Evolutionary conservation across 1,140 invertebrate species (phyloP), one percentile per base, ranked within the genome.

Genomic region (Elymnias hypermnestra): DNA sequence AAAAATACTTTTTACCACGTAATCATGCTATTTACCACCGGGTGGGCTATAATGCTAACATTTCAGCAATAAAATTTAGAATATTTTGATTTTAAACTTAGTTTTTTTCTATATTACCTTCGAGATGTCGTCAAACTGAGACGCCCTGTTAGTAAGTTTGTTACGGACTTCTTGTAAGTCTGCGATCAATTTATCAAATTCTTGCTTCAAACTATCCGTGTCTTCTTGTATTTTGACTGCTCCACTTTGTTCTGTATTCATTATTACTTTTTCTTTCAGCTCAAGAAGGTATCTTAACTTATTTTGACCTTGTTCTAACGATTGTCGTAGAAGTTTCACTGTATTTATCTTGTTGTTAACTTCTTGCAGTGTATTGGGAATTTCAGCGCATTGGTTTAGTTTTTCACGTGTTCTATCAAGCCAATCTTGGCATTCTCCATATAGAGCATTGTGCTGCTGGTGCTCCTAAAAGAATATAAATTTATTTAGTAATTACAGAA

Each of bases 401-500:
- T 95, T 96, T 56, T 96, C 94, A 36, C 93, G 88, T 0, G 94
- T 96, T 42, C 92, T 88, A 56, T 97, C 95, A 3, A 97, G 92
- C 93, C 95, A 96, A 62, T 96, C 94, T 71, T 95, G 92, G 59
- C 94, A 97, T 82, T 97, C 96, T 76, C 95, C 93, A 56, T 95
- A 95, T 0, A 97, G 82, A 3, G 94, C 92, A 68, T 94, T 94
- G 58, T 95, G 94, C 79, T 95, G 94, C 79, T 95, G 94, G 67
- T 96, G 94, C 87, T 96, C 94, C 89, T 92, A 29, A 31, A 49
- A 59, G n/a, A n/a, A n/a, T n/a, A n/a, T n/a, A n/a, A n/a, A n/a
- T n/a, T n/a, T n/a, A n/a, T n/a, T n/a, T n/a, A n/a, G n/a, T n/a
- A n/a, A n/a, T n/a, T n/a, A n/a, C n/a, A n/a, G 19, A 21, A 6